Evolutionary conservation across 2,888 invertebrate genomes (phyloP), one percentile per base, ranked within the genome.

Genomic region (Ophion obscuratus): DNA sequence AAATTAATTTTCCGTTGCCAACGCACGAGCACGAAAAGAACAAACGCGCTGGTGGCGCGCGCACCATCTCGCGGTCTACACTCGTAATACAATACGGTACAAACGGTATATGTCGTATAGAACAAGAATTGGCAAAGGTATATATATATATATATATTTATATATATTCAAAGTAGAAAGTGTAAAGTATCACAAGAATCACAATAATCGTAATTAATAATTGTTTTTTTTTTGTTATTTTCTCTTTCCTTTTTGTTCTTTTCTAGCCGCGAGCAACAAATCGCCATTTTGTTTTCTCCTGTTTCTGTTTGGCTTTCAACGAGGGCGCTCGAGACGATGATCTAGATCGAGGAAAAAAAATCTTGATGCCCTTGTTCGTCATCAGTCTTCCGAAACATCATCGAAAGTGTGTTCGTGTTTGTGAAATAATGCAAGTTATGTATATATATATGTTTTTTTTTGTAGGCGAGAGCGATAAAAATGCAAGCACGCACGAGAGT

Each of bases 171-270:
- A 91, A 92, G 92, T 93, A 92, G 92, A 93, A 92, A 93, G 92
- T 93, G 90, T 92, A 92, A 92, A 92, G 92, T 93, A 93, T 93
- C 92, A 93, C 92, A 93, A 92, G 91, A 91, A 92, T 91, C 91
- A 91, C 90, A 92, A 92, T 91, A 90, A 92, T 90, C 88, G 89
- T 91, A 87, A 88, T 87, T 86, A 86, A 81, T 66, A 86, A 87
- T 85, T 80, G 85, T 81, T 86, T 57, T 57, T 77, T 76, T 66
- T 75, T 47, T 70, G 5, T 73, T 40, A 70, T 74, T 70, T 78
- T 80, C 61, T 59, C n/a, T 36, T 40, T 57, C 67, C 67, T 61
- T 47, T 73, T 24, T 68, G 57, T 57, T 86, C 47, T 82, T 47
- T 68, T 83, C 84, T 81, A 73, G 82, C 87, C 84, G 83, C 75